Evolutionary conservation across 2,113 vertebrate genomes (phyloP).

Genomic region (Pontoporia blainvillei): DNA sequence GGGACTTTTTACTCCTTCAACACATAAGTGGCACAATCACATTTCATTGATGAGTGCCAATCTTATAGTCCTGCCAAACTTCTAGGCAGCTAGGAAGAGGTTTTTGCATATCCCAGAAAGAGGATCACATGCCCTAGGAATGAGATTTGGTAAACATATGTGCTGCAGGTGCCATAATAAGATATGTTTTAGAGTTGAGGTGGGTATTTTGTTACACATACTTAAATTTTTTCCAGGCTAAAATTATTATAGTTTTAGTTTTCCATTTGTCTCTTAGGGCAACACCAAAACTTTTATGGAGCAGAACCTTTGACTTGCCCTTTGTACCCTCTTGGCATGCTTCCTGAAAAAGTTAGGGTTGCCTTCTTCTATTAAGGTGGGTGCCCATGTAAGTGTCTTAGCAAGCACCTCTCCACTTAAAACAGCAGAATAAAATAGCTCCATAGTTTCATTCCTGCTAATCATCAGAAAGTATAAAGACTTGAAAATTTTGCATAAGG

Average conservation of each 20-base stretch:
- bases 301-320: neutral
- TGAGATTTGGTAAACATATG: neutral
- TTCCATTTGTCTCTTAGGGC: neutral
- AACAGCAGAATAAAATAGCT: neutral
- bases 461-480: neutral
- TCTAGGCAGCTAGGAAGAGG: neutral
- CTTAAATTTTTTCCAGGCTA: neutral
- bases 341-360: neutral
- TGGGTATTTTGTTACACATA: neutral
- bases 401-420: neutral
- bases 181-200: neutral
- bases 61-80: neutral
- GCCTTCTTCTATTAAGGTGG: neutral
- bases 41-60: neutral
- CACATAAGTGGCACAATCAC: neutral
- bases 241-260: neutral
- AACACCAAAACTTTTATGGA: neutral
- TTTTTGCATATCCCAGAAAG: neutral
- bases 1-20: neutral
- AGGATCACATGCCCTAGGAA: neutral
- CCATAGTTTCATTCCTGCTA: neutral
- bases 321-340: neutral
- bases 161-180: neutral
- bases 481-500: neutral
- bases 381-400: neutral